Evolutionary conservation across 2,797 vertebrate species (phyloP).

Genomic region (Masticophis lateralis): DNA sequence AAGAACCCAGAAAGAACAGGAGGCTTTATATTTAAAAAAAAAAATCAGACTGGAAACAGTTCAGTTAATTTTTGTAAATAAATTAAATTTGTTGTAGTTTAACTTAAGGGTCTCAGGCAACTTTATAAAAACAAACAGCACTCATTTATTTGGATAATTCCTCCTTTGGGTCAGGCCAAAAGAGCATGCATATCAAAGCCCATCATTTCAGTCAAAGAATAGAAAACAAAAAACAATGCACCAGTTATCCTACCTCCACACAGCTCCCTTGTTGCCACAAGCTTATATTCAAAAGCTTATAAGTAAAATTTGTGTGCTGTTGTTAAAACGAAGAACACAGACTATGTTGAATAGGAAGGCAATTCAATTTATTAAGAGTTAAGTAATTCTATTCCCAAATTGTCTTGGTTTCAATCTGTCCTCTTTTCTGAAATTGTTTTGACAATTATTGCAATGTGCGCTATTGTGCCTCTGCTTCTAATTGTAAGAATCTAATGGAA

Average conservation of each 20-base stretch:
- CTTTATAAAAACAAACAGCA: neutral
- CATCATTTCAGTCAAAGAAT: neutral
- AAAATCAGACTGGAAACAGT: neutral
- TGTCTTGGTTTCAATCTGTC: neutral
- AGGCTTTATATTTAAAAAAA: neutral
- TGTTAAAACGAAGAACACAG: neutral
- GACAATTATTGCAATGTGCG: neutral
- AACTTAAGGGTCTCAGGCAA: neutral
- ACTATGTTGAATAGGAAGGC: neutral
- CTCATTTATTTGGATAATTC: neutral
- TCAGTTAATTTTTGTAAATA: neutral
- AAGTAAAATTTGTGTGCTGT: neutral
- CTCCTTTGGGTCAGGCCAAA: neutral
- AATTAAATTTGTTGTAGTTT: neutral
- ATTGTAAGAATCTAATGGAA: neutral
- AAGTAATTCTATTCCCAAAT: conserved; percentile 36
- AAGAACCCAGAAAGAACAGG: neutral
- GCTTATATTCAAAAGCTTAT: neutral
- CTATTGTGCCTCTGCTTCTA: neutral
- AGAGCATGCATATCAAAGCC: neutral
- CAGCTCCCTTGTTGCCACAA: neutral
- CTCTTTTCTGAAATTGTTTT: neutral
- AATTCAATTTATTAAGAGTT: neutral
- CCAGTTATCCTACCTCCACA: neutral
- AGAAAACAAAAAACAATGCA: neutral